phyloP scores from a whole-genome alignment of 1,140 invertebrate species.

The Drosophila pseudoobscura region DNA sequence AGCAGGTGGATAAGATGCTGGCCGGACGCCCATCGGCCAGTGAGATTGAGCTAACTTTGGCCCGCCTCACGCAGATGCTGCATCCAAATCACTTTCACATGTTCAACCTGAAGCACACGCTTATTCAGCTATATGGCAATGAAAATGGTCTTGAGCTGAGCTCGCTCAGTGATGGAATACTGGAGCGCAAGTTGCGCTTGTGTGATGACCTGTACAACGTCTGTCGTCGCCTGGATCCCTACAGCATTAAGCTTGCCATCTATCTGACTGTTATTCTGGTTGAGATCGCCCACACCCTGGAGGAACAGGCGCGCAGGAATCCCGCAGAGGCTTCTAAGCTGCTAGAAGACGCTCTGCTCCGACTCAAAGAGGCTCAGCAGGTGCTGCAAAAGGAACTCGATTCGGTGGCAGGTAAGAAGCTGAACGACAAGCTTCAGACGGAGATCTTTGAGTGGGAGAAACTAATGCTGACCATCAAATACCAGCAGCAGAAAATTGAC shows the following conservation, averaged over 20 bases:
- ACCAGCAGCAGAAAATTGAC: constrained; percentile 17
- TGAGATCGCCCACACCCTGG: constrained; percentile 86
- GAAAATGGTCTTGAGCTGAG: constrained; percentile 85
- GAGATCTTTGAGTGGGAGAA: constrained; percentile 64
- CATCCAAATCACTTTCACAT: constrained; percentile 93
- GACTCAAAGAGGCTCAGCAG: constrained; percentile 60
- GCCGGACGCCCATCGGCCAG: constrained; percentile 85
- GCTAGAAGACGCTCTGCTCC: constrained; percentile 34
- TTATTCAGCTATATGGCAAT: constrained; percentile 90
- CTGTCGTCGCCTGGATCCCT: constrained; percentile 88
- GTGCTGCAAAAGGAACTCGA: constrained; percentile 70
- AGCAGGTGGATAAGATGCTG: constrained; percentile 89
- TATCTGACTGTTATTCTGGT: constrained; percentile 89
- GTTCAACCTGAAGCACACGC: constrained; percentile 90
- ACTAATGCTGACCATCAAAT: constrained; percentile 28
- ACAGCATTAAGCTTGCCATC: constrained; percentile 87
- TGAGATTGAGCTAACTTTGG: constrained; percentile 86
- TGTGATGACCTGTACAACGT: constrained; percentile 88
- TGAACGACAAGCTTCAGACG: constrained; percentile 58
- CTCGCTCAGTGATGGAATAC: constrained; percentile 85
- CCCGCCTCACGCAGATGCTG: constrained; percentile 87
- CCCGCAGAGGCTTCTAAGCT: constrained; percentile 42
- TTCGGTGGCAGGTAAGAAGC: constrained; percentile 70
- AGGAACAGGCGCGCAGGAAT: constrained; percentile 84
- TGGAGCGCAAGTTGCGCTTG: constrained; percentile 87